phyloP scores from a whole-genome alignment of 2,113 vertebrate species.

The Lonchura striata region DNA sequence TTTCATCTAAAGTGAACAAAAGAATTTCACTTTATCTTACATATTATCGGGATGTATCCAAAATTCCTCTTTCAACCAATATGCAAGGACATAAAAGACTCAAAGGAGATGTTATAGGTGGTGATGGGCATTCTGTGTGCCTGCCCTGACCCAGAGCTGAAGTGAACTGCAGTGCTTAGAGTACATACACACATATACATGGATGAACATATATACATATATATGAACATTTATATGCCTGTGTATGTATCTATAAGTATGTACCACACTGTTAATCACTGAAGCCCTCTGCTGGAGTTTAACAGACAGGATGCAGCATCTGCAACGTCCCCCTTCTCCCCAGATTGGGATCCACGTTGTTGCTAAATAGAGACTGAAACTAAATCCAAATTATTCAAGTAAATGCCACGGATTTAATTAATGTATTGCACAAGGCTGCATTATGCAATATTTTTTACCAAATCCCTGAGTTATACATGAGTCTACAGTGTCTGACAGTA shows the following conservation, averaged over 20 bases:
- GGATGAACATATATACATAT: not conserved
- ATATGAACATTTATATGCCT: not conserved
- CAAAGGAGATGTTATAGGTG: not conserved
- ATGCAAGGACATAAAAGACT: not conserved
- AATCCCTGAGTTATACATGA: not conserved
- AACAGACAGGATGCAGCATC: not conserved
- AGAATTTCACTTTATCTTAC: not conserved
- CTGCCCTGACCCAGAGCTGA: not conserved
- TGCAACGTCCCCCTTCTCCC: not conserved
- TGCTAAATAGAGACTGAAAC: not conserved
- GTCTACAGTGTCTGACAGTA: not conserved
- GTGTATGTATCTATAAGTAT: rapidly evolving
- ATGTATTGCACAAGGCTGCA: not conserved
- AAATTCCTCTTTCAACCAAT: not conserved
- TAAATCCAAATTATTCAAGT: not conserved
- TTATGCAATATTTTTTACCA: not conserved
- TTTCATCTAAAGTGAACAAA: not conserved
- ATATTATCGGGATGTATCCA: not conserved
- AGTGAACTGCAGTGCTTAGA: not conserved
- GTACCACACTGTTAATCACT: not conserved
- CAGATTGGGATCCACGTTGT: not conserved
- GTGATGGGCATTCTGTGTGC: not conserved
- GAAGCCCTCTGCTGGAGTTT: not conserved
- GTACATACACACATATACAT: not conserved
- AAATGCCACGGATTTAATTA: not conserved